Conservation (phyloP, 30 jellyfish, hydroid and myxozoan genomes). For the Clytia hemisphaerica region DNA sequence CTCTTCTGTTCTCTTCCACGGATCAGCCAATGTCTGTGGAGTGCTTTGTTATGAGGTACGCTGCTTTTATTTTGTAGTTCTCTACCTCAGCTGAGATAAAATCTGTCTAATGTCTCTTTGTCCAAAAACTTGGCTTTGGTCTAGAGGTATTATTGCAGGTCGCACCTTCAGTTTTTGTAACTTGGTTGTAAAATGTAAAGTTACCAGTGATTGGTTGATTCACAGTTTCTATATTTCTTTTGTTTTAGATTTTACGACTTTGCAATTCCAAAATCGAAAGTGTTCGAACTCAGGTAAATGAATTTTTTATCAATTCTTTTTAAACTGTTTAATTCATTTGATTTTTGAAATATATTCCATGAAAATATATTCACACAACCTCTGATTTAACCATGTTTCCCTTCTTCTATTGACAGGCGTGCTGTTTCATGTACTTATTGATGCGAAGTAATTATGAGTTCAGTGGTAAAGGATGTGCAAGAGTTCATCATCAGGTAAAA, state of each 20-base stretch:
- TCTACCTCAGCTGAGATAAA: neutral
- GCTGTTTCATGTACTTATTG: constrained; percentile 91
- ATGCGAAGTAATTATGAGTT: constrained; percentile 88
- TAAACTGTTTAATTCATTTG: no score
- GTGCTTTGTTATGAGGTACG: constrained; percentile 89
- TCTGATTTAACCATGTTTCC: neutral
- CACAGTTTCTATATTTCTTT: neutral
- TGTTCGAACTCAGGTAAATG: constrained; percentile 76
- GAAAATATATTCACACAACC: neutral
- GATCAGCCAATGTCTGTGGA: constrained; percentile 92
- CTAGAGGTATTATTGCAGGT: no score
- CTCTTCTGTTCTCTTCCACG: constrained; percentile 81
- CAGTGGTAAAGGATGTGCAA: constrained; percentile 95
- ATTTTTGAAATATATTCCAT: no score
- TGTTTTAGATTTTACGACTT: constrained; percentile 57
- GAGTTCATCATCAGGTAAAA: constrained; percentile 93
- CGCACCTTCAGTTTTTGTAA: no score
- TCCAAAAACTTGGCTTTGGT: no score
- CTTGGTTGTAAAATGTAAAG: neutral
- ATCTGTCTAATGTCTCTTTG: no score
- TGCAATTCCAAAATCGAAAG: constrained; percentile 85
- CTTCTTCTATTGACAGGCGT: constrained; percentile 54
- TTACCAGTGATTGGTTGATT: neutral
- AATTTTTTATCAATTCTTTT: neutral
- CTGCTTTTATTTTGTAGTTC: neutral